Percentiles rank a stretch among this genome's conserved stretches.
phyloP scores from a whole-genome alignment of 1,140 invertebrate genomes.

The Bombyx mandarina region DNA sequence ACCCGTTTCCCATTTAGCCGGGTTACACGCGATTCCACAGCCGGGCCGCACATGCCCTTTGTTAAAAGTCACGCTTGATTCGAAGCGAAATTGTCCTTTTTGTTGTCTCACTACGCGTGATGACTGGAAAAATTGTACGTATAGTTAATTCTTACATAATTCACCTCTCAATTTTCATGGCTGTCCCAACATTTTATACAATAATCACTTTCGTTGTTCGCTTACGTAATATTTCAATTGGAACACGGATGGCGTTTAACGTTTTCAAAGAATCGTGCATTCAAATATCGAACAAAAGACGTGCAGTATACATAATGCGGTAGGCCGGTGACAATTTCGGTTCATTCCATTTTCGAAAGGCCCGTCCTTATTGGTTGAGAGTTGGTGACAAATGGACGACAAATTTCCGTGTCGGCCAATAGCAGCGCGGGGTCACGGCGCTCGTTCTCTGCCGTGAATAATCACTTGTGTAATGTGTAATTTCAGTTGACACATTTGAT shows the following conservation, averaged over 20 bases:
- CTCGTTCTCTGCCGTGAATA: conserved; percentile 26
- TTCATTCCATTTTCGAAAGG: conserved; percentile 43
- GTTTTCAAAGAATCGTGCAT: too few species aligned
- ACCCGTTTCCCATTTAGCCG: conserved; percentile 26
- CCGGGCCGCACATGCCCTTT: conserved; percentile 39
- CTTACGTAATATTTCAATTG: conserved; percentile 1
- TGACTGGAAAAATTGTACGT: conserved; percentile 55
- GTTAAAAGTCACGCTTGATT: conserved; percentile 66
- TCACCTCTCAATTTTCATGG: conserved; percentile 4
- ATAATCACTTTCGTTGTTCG: too few species aligned
- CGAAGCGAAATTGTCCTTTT: conserved; percentile 63
- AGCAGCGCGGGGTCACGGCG: conserved; percentile 14
- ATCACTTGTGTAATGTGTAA: conserved; percentile 13
- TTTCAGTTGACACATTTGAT: conserved; percentile 16
- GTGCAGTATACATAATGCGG: conserved; percentile 35
- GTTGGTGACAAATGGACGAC: conserved; percentile 67
- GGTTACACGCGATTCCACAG: conserved; percentile 42
- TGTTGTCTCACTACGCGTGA: conserved; percentile 57
- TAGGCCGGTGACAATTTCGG: conserved; percentile 45
- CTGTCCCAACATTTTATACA: conserved; percentile 8
- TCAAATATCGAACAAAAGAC: too few species aligned
- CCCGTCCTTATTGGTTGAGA: conserved; percentile 35
- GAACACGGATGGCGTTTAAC: conserved; percentile 8
- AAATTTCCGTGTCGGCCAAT: conserved; percentile 42
- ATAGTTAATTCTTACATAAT: conserved; percentile 17